phyloP scores from a whole-genome alignment of 2,113 vertebrate species.

The Megaceryle maxima region DNA sequence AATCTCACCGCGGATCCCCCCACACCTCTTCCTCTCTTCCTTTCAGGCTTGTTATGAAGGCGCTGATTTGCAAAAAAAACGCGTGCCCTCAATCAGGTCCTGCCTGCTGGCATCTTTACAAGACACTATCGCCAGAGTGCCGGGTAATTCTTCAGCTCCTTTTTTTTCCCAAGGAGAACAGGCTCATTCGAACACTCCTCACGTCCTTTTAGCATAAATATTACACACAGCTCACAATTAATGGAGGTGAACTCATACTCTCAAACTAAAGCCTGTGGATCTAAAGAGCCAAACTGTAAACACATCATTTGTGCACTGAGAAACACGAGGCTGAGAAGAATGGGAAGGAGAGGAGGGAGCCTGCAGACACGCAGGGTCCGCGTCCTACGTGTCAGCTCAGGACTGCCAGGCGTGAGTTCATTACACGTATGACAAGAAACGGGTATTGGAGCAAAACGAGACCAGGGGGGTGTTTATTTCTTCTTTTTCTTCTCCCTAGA shows the following conservation, averaged over 20 bases:
- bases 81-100: neutral
- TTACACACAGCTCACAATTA: neutral
- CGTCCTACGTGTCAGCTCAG: neutral
- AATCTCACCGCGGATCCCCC: neutral
- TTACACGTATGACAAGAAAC: rapidly evolving
- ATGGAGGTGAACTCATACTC: neutral
- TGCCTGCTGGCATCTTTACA: neutral
- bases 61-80: constrained; percentile 6
- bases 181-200: neutral
- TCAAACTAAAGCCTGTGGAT: neutral
- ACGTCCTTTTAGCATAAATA: neutral
- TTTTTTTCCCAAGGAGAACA: neutral
- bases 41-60: neutral
- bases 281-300: neutral
- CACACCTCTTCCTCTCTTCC: neutral
- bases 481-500: neutral
- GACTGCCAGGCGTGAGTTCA: neutral
- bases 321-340: neutral
- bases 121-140: neutral
- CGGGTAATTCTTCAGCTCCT: neutral
- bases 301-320: neutral
- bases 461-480: neutral
- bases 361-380: neutral
- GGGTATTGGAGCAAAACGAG: neutral
- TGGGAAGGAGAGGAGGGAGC: neutral